These are phyloP conservation scores for Fistularia tabacaria DNA, from an alignment of 2,797 vertebrate species.

Conservation along the genomic window DNA sequence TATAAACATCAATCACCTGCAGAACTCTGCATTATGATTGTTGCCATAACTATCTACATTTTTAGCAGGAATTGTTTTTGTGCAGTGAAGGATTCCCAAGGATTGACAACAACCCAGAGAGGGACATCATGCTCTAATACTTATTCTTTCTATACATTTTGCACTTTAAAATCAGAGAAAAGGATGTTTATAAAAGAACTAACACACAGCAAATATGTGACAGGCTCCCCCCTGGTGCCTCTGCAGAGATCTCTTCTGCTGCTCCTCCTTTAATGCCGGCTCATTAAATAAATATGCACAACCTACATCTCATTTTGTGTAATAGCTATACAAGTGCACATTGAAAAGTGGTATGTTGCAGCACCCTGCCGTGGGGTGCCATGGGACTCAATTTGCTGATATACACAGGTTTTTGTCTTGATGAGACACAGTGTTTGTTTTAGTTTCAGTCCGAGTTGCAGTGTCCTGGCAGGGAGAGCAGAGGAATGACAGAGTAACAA, in stretches of 20 bases:
- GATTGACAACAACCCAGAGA: background rate
- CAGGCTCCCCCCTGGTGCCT: background rate
- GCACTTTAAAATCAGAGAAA: background rate
- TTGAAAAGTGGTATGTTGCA: background rate
- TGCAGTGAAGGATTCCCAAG: too few species aligned
- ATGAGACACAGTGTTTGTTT: too few species aligned
- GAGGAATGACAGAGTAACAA: too few species aligned
- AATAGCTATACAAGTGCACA: slow-evolving; percentile 8
- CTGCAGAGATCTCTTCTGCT: slow-evolving; percentile 12
- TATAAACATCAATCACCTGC: too few species aligned
- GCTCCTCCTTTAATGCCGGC: background rate
- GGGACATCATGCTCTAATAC: background rate
- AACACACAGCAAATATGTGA: slow-evolving; percentile 4
- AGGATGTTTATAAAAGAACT: background rate
- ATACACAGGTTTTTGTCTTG: too few species aligned
- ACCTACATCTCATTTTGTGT: slow-evolving; percentile 23
- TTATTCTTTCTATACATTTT: background rate
- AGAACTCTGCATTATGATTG: too few species aligned
- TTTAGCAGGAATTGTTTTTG: background rate
- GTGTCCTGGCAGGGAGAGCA: too few species aligned
- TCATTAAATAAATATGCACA: slow-evolving; percentile 47
- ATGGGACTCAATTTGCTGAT: too few species aligned
- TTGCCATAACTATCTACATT: too few species aligned
- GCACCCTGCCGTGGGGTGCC: background rate
- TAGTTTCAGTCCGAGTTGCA: too few species aligned